Evolutionary conservation across 2,888 invertebrate species (phyloP), one percentile per base, ranked within the genome.

Genomic region (Latrodectus hesperus): DNA sequence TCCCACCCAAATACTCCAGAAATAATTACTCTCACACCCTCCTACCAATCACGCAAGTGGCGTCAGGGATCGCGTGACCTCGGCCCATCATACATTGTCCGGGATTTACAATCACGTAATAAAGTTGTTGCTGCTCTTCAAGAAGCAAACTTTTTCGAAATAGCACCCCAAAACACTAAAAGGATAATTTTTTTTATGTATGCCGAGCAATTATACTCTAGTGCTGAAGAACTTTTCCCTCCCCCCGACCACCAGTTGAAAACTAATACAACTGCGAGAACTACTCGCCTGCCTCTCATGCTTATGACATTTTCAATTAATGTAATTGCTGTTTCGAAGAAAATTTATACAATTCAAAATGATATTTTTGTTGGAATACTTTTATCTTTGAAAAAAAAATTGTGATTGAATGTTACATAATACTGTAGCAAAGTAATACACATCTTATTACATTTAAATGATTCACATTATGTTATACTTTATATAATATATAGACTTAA

Each of bases 51-150:
- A 77, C 81, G 81, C 81, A 65, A 55, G 86, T 87, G 86, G 81
- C 86, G 86, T 87, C 86, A 87, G 73, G 53, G n/a, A 72, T 81
- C 81, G 86, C 86, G 86, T 87, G 86, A 87, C 81, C 72, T 65
- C 16, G 8, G 72, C 68, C 81, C 67, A 87, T 87, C 81, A 87
- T 51, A 73, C 81, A 72, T 68, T 55, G 85, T 80, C 60, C 75
- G 67, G 80, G 85, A 86, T 86, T 86, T 86, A 68, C 70, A 86
- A 86, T 86, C 85, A 86, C 85, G 80, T 86, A 86, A 86, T 80
- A 80, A 80, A 86, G 85, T 80, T 86, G 85, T 86, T 80, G 85
- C 53, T 55, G 64, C 71, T 65, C 74, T 76, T 26, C 68, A 51
- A 83, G 83, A 83, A 71, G 71, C 75, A 86, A 74, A 80, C 65